Percentiles rank a stretch among this genome's conserved stretches.
phyloP scores from a whole-genome alignment of 2,888 invertebrate species.

The Drosophila emarginata region DNA sequence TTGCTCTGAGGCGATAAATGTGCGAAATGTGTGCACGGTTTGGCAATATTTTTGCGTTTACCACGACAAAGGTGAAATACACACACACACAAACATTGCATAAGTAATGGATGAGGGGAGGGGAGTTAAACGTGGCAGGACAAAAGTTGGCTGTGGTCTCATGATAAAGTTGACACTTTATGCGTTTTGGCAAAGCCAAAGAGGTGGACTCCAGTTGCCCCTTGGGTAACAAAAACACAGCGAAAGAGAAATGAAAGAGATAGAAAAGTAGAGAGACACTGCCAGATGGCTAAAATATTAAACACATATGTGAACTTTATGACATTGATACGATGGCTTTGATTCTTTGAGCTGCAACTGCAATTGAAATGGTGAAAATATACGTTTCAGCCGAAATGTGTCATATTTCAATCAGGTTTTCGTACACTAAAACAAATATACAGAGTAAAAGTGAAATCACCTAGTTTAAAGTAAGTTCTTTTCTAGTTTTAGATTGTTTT shows the following conservation, averaged over 20 bases:
- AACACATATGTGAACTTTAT: slow-evolving; percentile 23
- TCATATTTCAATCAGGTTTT: too few relatives aligned
- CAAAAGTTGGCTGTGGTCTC: slow-evolving; percentile 47
- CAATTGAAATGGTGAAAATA: background rate
- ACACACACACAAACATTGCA: slow-evolving; percentile 1
- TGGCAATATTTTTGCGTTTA: slow-evolving; percentile 38
- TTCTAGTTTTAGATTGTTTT: too few relatives aligned
- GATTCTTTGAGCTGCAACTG: slow-evolving; percentile 24
- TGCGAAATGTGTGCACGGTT: slow-evolving; percentile 42
- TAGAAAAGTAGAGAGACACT: slow-evolving; percentile 15
- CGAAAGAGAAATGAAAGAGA: slow-evolving; percentile 21
- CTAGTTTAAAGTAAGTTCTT: too few relatives aligned
- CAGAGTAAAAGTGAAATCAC: too few relatives aligned
- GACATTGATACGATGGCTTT: slow-evolving; percentile 23
- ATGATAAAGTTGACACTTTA: slow-evolving; percentile 71
- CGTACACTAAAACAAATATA: too few relatives aligned
- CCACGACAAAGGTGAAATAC: slow-evolving; percentile 25
- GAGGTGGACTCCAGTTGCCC: background rate
- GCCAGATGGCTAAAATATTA: slow-evolving; percentile 11
- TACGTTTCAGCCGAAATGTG: background rate
- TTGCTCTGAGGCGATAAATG: slow-evolving; percentile 41
- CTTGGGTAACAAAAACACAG: slow-evolving; percentile 33
- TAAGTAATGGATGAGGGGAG: background rate
- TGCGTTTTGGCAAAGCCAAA: slow-evolving; percentile 42
- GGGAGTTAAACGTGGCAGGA: background rate